Conservation (phyloP, 2,113 vertebrate genomes). For the Coracopsis vasa region DNA sequence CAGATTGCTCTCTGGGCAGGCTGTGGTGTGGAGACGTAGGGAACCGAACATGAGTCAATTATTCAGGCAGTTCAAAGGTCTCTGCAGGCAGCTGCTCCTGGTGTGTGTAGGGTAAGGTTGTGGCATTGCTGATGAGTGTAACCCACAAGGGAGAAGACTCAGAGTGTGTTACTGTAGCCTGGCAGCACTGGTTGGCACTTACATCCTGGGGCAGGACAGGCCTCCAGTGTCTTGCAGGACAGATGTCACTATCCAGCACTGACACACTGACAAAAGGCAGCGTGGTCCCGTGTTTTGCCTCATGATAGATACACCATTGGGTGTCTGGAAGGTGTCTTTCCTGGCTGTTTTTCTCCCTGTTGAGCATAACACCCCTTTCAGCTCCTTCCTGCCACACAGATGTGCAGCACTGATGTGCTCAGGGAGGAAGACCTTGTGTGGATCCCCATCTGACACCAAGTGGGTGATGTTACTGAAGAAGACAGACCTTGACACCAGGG, state of each 20-base stretch:
- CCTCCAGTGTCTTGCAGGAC: neutral
- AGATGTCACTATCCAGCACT: neutral
- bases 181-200: too few relatives aligned
- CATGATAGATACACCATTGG: neutral
- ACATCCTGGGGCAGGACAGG: neutral
- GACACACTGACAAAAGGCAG: neutral
- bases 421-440: neutral
- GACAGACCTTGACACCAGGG: neutral
- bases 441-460: neutral
- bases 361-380: neutral
- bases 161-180: neutral
- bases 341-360: neutral
- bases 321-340: neutral
- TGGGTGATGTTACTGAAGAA: neutral
- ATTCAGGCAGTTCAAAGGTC: neutral
- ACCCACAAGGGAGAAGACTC: neutral
- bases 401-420: neutral
- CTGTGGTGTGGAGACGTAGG: neutral
- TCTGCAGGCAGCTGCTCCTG: neutral
- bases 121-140: neutral
- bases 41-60: neutral
- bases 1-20: too few relatives aligned
- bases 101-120: neutral
- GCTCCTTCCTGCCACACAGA: neutral
- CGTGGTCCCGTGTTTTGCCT: fast-evolving